Base-by-base conservation (phyloP, 2,797 vertebrate genomes). In the Micromesistius poutassou region DNA sequence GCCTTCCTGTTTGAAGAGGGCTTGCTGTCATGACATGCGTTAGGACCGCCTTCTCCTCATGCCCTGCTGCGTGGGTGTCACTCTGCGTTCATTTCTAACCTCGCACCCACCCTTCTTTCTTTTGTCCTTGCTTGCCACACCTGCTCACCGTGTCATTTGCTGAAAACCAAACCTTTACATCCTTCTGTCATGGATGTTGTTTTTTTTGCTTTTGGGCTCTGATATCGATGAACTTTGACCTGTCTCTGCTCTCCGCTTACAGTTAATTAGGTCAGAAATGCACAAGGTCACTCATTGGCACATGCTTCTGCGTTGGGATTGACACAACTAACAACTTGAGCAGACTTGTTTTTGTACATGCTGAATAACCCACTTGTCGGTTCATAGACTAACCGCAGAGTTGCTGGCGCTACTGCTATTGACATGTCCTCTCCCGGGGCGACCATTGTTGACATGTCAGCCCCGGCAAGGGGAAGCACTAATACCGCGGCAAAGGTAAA, bases 341-440 rank as follows among this genome's bases (percentile, higher is more conserved):
- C 62, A 13, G 62, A 68, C 25, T 3, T 68, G 28, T 31, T 71
- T 30, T 16, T 33, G 70, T 31, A 71, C 70, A 30, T 72, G 72
- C 68, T 36, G 16, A 82, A 76, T 88, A 81, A 87, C 80, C 55
- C 79, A 79, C 84, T 82, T 73, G 77, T 87, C 85, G 80, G 77
- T 87, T 86, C 87, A 74, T 87, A 90, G 90, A 86, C 71, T 89
- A 91, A 90, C 85, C 78, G 80, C 35, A 30, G 9, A 8, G 74
- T 13, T 12, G 42, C 81, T 30, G 80, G 75, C 74, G 85, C 83
- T 78, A 79, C 87, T 85, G 80, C 89, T 84, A 86, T 88, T 86
- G 87, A 89, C 88, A 88, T 91, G 89, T 82, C 85, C 1, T 83
- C 87, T 1, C 38, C 82, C 76, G 87, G 83, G 71, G 36, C 77